Percentiles rank a stretch among this genome's conserved stretches.
These are phyloP conservation scores for Bombus picipes DNA, from an alignment of 1,140 invertebrate species.

Conservation along the genomic window DNA sequence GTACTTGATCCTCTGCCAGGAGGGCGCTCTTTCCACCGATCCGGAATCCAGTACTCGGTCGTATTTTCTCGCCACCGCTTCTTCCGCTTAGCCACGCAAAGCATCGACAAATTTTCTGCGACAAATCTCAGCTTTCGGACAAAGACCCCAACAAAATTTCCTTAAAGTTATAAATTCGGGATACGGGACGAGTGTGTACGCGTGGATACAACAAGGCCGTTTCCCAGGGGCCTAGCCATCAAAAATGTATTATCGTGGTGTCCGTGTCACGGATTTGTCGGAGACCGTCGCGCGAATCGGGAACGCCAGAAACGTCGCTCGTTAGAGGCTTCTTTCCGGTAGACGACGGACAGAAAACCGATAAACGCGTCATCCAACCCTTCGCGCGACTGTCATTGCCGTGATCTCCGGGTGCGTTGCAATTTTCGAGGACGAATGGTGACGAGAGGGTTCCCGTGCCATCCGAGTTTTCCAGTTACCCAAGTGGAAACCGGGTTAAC, in stretches of 20 bases:
- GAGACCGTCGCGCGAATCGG: background rate
- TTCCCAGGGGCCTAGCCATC: background rate
- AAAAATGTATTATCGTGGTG: background rate
- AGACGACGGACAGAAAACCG: conserved; percentile 17
- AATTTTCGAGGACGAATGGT: background rate
- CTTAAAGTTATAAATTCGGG: no score
- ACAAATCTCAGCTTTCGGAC: conserved; percentile 23
- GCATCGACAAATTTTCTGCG: conserved; percentile 49
- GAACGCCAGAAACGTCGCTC: background rate
- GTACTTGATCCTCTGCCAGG: conserved; percentile 68
- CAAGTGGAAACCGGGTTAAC: background rate
- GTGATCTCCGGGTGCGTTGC: background rate
- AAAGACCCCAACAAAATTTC: no score
- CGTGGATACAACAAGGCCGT: no score
- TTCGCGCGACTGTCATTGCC: background rate
- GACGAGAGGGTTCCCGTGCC: background rate
- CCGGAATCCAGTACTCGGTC: conserved; percentile 61
- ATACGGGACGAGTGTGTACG: no score
- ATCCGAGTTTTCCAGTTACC: background rate
- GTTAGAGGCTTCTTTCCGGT: background rate
- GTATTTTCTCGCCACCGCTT: conserved; percentile 55
- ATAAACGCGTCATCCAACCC: conserved; percentile 1
- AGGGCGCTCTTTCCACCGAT: conserved; percentile 33
- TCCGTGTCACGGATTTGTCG: background rate
- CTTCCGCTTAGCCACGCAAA: conserved; percentile 37